Evolutionary conservation across 2,797 vertebrate genomes (phyloP), one percentile per base, ranked within the genome.

Genomic region (Sitta carolinensis): DNA sequence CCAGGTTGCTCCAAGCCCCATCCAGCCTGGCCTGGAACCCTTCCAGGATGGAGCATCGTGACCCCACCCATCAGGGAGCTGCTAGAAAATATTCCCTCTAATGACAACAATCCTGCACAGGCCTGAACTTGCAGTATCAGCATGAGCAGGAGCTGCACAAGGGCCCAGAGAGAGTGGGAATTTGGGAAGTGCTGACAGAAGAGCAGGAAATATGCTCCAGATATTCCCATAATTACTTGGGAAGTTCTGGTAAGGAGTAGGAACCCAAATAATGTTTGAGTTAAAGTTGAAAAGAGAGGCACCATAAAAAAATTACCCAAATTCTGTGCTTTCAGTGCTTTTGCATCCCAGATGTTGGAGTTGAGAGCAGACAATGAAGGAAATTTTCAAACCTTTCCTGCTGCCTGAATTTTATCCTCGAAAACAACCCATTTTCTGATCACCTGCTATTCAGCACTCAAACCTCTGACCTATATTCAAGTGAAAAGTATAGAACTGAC

Each of bases 391-490:
- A 63, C 22, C 16, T 80, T 76, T 43, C 50, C 8, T 62, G 4
- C 23, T 67, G 25, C 38, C 5, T 62, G 42, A 36, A 47, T 78
- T 93, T 74, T 64, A 16, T 70, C 38, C 61, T 57, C 11, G 59
- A 40, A 93, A 88, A 27, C 50, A 84, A 29, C 9, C 26, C 21
- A 11, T 50, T 89, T 91, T 83, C 64, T 91, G 80, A 81, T 74
- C 38, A 38, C 40, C 69, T 75, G 30, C 9, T 51, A 52, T 51
- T 51, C 81, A 48, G 13, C 73, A 51, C 50, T 80, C 57, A 80
- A 74, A 80, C 55, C 64, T 91, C 84, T 85, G 74, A 38, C 80
- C 72, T 90, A 62, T 67, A 70, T 77, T 95, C 32, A 85, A 88
- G 89, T 77, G 47, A 87, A 84, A 96, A 90, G 45, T 72, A 79